Evolutionary conservation across 2,797 vertebrate genomes (phyloP).

Genomic region (Masticophis lateralis): DNA sequence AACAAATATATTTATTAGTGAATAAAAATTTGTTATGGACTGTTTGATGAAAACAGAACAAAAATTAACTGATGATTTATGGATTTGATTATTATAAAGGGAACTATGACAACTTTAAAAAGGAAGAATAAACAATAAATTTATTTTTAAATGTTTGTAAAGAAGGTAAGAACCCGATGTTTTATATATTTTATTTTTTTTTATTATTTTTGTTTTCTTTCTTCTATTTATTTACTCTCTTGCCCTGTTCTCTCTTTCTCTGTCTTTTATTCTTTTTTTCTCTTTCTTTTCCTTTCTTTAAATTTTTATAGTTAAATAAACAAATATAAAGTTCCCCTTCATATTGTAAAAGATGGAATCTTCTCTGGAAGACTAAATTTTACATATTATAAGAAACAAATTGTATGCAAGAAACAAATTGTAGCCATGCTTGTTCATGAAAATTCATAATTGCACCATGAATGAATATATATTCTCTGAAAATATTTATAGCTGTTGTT

Average conservation of each 20-base stretch:
- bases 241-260: not conserved
- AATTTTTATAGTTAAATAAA: not conserved
- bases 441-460: not conserved
- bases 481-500: not conserved
- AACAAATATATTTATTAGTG: not conserved
- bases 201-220: no score
- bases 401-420: not conserved
- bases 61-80: not conserved
- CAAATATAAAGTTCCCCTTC: no score
- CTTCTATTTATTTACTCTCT: not conserved
- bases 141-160: not conserved
- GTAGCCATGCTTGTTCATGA: not conserved
- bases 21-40: no score
- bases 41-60: no score
- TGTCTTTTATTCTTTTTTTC: not conserved
- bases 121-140: not conserved
- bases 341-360: no score
- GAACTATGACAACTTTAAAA: not conserved
- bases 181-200: no score
- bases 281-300: not conserved
- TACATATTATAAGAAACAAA: not conserved
- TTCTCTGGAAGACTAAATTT: no score
- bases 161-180: not conserved
- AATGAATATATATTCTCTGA: not conserved
- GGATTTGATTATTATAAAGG: not conserved